Conservation (phyloP, 2,888 invertebrate genomes). For the Drosophila colorata region DNA sequence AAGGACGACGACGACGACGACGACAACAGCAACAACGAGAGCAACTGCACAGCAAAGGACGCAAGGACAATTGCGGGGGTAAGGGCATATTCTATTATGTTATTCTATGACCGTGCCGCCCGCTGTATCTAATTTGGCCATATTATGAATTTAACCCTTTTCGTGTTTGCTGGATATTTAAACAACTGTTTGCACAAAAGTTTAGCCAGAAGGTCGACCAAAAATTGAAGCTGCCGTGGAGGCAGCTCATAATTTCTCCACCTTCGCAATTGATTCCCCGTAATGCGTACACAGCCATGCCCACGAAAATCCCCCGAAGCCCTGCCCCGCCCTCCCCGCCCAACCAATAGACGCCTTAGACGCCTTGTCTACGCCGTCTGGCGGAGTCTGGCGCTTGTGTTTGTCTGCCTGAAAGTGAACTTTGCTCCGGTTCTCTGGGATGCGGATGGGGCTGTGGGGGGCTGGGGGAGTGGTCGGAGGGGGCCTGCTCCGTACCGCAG, state of each 20-base stretch:
- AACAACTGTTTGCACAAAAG: slow-evolving; percentile 81
- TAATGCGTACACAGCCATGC: slow-evolving; percentile 58
- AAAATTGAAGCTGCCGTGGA: slow-evolving; percentile 49
- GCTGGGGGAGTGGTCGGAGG: too few relatives aligned
- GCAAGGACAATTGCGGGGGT: slow-evolving; percentile 39
- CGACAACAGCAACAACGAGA: slow-evolving; percentile 11
- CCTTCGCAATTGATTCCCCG: slow-evolving; percentile 67
- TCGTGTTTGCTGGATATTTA: slow-evolving; percentile 80
- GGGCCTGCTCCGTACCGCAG: neutral
- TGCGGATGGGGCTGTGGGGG: neutral
- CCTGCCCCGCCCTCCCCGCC: neutral
- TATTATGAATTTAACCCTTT: slow-evolving; percentile 82
- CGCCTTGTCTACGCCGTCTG: slow-evolving; percentile 46
- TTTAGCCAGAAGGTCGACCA: slow-evolving; percentile 74
- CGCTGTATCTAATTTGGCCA: slow-evolving; percentile 77
- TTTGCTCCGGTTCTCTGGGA: slow-evolving; percentile 46
- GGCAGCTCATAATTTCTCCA: slow-evolving; percentile 70
- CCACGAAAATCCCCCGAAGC: slow-evolving; percentile 1
- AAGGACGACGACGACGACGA: slow-evolving; percentile 20
- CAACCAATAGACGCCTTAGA: slow-evolving; percentile 23
- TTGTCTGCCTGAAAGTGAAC: slow-evolving; percentile 68
- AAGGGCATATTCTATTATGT: slow-evolving; percentile 67
- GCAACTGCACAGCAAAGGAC: slow-evolving; percentile 23
- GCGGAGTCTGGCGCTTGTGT: slow-evolving; percentile 45
- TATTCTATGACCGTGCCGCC: slow-evolving; percentile 65